Conservation (phyloP, 2,888 invertebrate species). For the Protodeltote pygarga region DNA sequence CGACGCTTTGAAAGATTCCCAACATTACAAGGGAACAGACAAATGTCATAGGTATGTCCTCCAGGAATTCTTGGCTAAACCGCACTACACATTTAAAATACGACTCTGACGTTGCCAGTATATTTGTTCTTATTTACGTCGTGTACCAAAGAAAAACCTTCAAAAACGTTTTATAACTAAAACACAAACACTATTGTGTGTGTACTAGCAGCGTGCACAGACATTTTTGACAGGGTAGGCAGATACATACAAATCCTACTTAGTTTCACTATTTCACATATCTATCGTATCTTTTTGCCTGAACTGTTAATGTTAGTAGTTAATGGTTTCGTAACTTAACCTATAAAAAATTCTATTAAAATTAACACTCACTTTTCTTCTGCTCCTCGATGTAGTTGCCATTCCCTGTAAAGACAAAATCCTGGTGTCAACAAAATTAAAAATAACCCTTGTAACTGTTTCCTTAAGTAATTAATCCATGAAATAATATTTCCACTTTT, state of each 20-base stretch:
- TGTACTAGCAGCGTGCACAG: no score
- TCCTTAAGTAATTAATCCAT: no score
- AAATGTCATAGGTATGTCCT: conserved; percentile 42
- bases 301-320: no score
- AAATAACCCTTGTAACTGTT: no score
- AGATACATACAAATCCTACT: no score
- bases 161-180: conserved; percentile 17
- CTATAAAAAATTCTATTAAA: not conserved
- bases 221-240: no score
- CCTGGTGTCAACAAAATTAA: conserved; percentile 23
- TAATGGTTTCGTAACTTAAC: not conserved
- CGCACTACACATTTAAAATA: conserved; percentile 38
- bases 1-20: conserved; percentile 65
- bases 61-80: conserved; percentile 36
- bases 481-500: not conserved
- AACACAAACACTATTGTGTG: conserved; percentile 16
- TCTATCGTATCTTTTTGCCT: no score
- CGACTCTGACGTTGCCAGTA: conserved; percentile 16
- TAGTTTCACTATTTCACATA: no score
- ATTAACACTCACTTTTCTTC: conserved; percentile 62
- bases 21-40: conserved; percentile 52
- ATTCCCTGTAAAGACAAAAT: conserved; percentile 74
- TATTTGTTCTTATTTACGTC: conserved; percentile 32
- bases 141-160: conserved; percentile 12
- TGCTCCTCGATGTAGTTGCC: conserved; percentile 65